Evolutionary conservation across 2,113 vertebrate genomes (phyloP).

Genomic region (Tricholaema leucomelas): DNA sequence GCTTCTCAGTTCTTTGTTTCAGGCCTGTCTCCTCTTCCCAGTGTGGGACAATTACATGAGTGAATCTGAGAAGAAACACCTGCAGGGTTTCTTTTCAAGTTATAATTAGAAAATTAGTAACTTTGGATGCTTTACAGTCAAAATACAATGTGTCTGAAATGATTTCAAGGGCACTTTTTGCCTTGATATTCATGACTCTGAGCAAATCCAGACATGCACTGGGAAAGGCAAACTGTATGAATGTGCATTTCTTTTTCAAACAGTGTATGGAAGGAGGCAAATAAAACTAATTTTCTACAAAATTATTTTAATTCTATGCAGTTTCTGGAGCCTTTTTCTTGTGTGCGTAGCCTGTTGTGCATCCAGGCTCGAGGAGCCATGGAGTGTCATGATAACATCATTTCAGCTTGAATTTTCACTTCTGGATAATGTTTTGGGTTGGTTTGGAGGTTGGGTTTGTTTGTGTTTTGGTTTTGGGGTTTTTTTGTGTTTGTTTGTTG

Average conservation of each 20-base stretch:
- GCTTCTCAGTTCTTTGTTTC: constrained; percentile 8
- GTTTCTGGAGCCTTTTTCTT: neutral
- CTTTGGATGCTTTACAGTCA: neutral
- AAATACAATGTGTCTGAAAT: neutral
- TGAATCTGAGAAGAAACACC: neutral
- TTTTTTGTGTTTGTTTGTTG: no score
- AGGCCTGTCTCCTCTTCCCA: constrained; percentile 7
- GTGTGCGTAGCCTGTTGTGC: neutral
- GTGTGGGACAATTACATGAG: neutral
- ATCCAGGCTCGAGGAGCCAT: neutral
- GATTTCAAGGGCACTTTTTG: constrained; percentile 1
- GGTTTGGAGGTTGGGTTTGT: neutral
- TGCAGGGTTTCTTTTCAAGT: neutral
- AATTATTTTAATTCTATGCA: neutral
- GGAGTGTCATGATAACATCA: neutral
- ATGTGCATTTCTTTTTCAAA: constrained; percentile 44
- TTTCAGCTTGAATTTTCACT: neutral
- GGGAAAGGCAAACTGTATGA: constrained; percentile 26
- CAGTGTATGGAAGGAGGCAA: constrained; percentile 57
- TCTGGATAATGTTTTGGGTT: neutral
- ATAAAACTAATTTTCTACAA: constrained; percentile 80
- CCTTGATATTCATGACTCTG: constrained; percentile 12
- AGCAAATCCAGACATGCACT: constrained; percentile 27
- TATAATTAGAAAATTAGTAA: constrained; percentile 9
- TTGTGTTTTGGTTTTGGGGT: neutral